Evolutionary conservation across 2,888 invertebrate genomes (phyloP).

Genomic region (Heliconius hortense): DNA sequence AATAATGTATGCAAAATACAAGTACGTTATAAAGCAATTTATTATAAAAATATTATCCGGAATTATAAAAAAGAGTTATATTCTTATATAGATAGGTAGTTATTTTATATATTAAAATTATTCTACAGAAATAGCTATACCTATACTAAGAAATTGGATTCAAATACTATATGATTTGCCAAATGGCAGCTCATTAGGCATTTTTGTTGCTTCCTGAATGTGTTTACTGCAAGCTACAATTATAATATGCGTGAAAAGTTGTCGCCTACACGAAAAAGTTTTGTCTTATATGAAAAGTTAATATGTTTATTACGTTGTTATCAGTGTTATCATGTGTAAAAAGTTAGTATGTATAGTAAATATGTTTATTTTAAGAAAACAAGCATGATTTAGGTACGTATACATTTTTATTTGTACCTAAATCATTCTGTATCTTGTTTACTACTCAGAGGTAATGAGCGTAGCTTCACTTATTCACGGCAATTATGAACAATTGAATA

Average conservation of each 20-base stretch:
- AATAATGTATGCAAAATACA: neutral
- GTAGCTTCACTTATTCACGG: slow-evolving; percentile 31
- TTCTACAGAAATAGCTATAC: neutral
- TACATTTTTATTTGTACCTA: neutral
- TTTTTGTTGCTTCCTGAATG: slow-evolving; percentile 15
- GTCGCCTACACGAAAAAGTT: slow-evolving; percentile 20
- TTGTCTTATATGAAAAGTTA: slow-evolving; percentile 11
- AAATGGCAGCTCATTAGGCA: slow-evolving; percentile 42
- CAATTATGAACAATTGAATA: slow-evolving; percentile 41
- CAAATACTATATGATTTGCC: slow-evolving; percentile 48
- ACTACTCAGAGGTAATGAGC: slow-evolving; percentile 22
- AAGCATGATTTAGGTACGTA: too few relatives aligned
- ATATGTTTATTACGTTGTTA: neutral
- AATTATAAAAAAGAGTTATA: neutral
- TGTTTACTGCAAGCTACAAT: slow-evolving; percentile 17
- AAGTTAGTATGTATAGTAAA: neutral
- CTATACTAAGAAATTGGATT: slow-evolving; percentile 41
- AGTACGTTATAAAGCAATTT: neutral
- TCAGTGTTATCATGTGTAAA: neutral
- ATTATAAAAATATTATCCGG: too few relatives aligned
- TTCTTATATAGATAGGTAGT: neutral
- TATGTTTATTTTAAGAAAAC: too few relatives aligned
- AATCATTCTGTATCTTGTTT: slow-evolving; percentile 14
- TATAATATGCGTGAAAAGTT: slow-evolving; percentile 24
- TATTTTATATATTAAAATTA: neutral